Conservation (phyloP, 2,888 invertebrate species). For the Apamea crenata region DNA sequence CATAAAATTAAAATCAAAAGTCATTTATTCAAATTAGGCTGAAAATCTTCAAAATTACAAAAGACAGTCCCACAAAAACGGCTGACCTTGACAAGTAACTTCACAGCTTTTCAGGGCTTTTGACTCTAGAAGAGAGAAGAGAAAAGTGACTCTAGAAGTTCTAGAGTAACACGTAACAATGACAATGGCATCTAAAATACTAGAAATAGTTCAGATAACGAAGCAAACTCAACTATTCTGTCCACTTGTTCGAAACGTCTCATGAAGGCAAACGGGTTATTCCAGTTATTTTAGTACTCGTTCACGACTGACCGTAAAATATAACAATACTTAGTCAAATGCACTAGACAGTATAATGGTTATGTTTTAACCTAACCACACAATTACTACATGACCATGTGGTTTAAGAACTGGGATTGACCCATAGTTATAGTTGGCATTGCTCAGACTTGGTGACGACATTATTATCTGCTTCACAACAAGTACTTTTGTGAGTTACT, state of each 20-base stretch:
- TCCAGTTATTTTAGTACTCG: slow-evolving; percentile 12
- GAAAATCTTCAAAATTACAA: too few relatives aligned
- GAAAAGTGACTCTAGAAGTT: too few relatives aligned
- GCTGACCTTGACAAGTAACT: neutral
- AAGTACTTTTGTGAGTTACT: too few relatives aligned
- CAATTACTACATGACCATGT: slow-evolving; percentile 12
- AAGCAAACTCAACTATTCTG: slow-evolving; percentile 1
- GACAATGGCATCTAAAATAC: slow-evolving; percentile 12
- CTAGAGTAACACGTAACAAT: neutral
- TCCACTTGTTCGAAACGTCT: slow-evolving; percentile 19
- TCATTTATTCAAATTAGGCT: too few relatives aligned
- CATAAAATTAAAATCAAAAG: neutral
- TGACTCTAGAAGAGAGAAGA: too few relatives aligned
- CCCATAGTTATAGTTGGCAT: slow-evolving; percentile 7
- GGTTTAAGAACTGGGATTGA: slow-evolving; percentile 24
- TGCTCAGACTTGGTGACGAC: slow-evolving; percentile 6
- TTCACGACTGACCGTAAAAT: slow-evolving; percentile 43
- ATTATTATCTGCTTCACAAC: slow-evolving; percentile 11
- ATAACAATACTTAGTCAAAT: slow-evolving; percentile 37
- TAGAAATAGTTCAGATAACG: neutral
- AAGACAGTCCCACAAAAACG: too few relatives aligned
- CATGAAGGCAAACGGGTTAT: slow-evolving; percentile 39
- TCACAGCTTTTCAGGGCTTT: too few relatives aligned
- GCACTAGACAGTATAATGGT: slow-evolving; percentile 23
- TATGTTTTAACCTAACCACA: slow-evolving; percentile 31